Evolutionary conservation across 2,888 invertebrate genomes (phyloP).

Genomic region (Monochamus alternatus): DNA sequence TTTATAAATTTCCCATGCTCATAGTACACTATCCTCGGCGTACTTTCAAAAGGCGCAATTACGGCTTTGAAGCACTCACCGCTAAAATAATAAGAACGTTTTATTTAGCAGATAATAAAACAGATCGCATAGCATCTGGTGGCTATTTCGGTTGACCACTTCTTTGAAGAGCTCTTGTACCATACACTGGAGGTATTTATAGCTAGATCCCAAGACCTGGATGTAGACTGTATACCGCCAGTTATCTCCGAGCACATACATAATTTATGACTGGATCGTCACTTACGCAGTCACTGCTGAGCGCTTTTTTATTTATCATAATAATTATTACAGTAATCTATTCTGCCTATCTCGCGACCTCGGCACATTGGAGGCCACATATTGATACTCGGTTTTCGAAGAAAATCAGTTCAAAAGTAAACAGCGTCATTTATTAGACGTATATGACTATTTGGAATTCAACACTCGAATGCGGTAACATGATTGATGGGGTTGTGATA

Average conservation of each 20-base stretch:
- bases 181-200: constrained; percentile 26
- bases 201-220: constrained; percentile 17
- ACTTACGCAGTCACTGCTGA: no score
- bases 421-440: constrained; percentile 3
- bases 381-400: constrained; percentile 18
- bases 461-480: constrained; percentile 4
- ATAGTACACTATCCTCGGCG: neutral
- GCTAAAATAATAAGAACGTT: neutral
- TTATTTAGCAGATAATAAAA: neutral
- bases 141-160: constrained; percentile 43
- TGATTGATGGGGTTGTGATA: constrained; percentile 5
- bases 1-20: neutral
- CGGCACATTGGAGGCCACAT: constrained; percentile 14
- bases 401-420: constrained; percentile 15
- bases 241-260: constrained; percentile 22
- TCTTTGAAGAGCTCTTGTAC: constrained; percentile 32
- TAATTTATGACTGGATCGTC: constrained; percentile 28
- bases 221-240: constrained; percentile 3
- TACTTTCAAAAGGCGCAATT: neutral
- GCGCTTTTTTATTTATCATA: constrained; percentile 19
- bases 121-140: constrained; percentile 29
- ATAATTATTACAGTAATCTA: constrained; percentile 22
- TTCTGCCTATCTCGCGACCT: constrained; percentile 26
- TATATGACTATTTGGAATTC: constrained; percentile 15
- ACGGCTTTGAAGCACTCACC: neutral